These are phyloP conservation scores for Hippasteria phrygiana DNA, from an alignment of 53 echinoderm and acorn worm species.

Conservation along the genomic window DNA sequence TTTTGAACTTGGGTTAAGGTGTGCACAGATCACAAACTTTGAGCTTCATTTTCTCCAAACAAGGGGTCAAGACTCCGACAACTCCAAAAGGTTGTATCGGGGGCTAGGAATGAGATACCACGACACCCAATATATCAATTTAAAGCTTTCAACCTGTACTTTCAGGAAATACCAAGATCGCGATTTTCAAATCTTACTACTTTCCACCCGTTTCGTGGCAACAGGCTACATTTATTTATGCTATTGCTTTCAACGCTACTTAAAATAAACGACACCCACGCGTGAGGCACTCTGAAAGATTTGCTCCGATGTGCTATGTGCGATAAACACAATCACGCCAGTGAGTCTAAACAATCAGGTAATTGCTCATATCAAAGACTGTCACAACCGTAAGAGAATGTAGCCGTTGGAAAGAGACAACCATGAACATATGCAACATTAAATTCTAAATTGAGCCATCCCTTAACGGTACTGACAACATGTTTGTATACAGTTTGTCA, in stretches of 20 bases:
- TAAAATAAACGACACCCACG: not conserved
- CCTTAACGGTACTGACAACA: not conserved
- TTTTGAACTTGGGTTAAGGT: too few species aligned
- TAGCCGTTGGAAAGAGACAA: not conserved
- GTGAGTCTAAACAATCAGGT: not conserved
- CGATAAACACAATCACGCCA: not conserved
- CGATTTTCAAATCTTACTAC: too few species aligned
- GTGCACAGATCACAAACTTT: too few species aligned
- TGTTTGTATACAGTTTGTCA: constrained; percentile 29
- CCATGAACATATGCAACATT: not conserved
- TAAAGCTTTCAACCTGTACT: too few species aligned
- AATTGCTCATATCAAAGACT: not conserved
- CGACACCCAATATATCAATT: too few species aligned
- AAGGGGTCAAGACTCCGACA: too few species aligned
- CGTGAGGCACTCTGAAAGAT: not conserved
- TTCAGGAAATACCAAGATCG: too few species aligned
- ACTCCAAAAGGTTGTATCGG: too few species aligned
- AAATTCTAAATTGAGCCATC: not conserved
- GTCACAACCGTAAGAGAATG: not conserved
- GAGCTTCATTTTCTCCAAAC: too few species aligned
- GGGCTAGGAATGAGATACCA: too few species aligned
- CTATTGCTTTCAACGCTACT: not conserved
- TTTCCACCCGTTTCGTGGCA: not conserved
- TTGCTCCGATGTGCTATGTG: not conserved
- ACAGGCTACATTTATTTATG: not conserved